Evolutionary conservation across 2,113 vertebrate species (phyloP).

Genomic region (Heterocephalus glaber): DNA sequence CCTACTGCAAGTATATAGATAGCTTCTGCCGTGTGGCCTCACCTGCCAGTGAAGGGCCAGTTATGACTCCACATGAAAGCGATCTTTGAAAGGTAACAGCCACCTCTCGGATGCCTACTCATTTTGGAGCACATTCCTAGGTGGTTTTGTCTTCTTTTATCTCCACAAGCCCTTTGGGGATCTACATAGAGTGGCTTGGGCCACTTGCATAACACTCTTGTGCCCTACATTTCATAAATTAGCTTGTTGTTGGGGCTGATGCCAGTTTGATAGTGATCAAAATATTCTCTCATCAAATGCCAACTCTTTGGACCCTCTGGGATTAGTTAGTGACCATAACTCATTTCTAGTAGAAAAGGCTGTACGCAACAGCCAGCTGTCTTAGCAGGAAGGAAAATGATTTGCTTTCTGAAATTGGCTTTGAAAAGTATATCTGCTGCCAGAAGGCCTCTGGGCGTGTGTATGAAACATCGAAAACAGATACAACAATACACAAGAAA

Average conservation of each 20-base stretch:
- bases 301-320: slow-evolving; percentile 66
- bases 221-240: slow-evolving; percentile 45
- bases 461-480: slow-evolving; percentile 81
- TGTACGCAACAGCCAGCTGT: slow-evolving; percentile 74
- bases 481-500: slow-evolving; percentile 77
- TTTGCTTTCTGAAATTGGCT: slow-evolving; percentile 81
- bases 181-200: not conserved
- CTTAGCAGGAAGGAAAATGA: slow-evolving; percentile 76
- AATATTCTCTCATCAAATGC: slow-evolving; percentile 58
- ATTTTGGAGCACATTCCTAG: not conserved
- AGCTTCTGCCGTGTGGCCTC: not conserved
- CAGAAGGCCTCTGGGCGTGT: slow-evolving; percentile 82
- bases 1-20: not conserved
- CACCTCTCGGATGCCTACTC: not conserved
- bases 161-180: not conserved
- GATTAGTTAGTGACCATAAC: slow-evolving; percentile 76
- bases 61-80: not conserved
- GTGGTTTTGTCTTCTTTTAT: not conserved
- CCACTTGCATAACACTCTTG: not conserved
- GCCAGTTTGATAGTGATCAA: slow-evolving; percentile 74
- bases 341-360: slow-evolving; percentile 67
- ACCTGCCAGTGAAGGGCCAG: not conserved
- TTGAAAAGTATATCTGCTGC: slow-evolving; percentile 74
- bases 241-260: slow-evolving; percentile 72
- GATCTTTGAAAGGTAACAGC: not conserved